phyloP scores from a whole-genome alignment of 35 echinoderm and acorn worm species.

The Antedon bifida region DNA sequence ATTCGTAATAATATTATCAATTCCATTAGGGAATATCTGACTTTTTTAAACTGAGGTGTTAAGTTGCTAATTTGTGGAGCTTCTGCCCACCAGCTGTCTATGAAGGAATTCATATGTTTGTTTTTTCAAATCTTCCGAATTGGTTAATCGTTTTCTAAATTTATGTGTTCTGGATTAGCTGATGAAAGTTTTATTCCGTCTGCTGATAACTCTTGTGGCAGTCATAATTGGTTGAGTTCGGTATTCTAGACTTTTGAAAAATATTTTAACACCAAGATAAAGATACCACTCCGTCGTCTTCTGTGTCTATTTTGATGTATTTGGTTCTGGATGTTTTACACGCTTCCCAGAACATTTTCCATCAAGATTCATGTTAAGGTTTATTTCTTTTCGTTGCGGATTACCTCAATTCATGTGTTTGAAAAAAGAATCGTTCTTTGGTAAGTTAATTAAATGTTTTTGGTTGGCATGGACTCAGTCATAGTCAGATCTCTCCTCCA shows the following conservation, averaged over 20 bases:
- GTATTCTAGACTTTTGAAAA: too few relatives aligned
- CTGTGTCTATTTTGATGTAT: too few relatives aligned
- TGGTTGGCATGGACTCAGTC: too few relatives aligned
- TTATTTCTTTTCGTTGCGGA: not conserved
- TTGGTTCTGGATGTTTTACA: not conserved
- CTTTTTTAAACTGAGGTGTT: not conserved
- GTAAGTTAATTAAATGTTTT: not conserved
- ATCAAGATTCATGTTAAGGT: not conserved
- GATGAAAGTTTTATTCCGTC: too few relatives aligned
- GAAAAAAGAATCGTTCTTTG: not conserved
- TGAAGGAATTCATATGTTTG: too few relatives aligned
- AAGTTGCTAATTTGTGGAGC: not conserved
- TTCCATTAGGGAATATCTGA: not conserved
- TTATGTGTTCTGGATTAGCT: too few relatives aligned
- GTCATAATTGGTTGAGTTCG: too few relatives aligned
- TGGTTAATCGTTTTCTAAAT: too few relatives aligned
- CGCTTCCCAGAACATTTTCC: not conserved
- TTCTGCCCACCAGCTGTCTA: not conserved
- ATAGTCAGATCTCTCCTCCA: not conserved
- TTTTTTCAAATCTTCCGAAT: too few relatives aligned
- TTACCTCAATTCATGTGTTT: not conserved
- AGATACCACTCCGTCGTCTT: too few relatives aligned
- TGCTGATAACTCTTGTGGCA: too few relatives aligned
- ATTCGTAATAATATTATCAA: not conserved
- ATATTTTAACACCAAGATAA: too few relatives aligned